These are phyloP conservation scores for Podocnemis expansa DNA, from an alignment of 2,113 vertebrate genomes.

Conservation along the genomic window DNA sequence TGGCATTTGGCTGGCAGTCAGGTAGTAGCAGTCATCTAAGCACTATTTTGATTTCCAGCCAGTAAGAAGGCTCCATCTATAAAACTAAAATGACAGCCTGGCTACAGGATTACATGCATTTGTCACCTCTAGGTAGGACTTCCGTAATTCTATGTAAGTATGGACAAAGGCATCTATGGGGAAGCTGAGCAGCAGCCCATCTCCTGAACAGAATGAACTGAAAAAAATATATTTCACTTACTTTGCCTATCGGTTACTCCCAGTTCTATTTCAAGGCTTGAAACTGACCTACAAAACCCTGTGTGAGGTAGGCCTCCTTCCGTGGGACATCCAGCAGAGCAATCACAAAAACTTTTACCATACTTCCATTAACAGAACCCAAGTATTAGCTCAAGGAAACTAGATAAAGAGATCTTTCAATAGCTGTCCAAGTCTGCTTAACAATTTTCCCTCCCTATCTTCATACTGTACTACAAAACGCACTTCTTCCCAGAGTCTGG, in stretches of 20 bases:
- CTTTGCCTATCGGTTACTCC: not conserved
- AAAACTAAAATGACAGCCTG: rapidly evolving
- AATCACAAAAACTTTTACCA: not conserved
- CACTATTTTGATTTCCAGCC: not conserved
- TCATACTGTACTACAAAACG: not conserved
- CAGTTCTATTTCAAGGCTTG: not conserved
- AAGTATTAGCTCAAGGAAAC: not conserved
- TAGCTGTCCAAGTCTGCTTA: not conserved
- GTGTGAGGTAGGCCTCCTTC: not conserved
- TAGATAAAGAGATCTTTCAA: not conserved
- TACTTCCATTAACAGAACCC: not conserved
- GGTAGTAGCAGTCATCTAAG: not conserved
- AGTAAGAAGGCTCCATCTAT: not conserved
- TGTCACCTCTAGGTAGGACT: not conserved
- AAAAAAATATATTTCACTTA: not conserved
- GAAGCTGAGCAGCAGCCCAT: not conserved
- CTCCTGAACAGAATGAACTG: not conserved
- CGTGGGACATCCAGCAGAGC: not conserved
- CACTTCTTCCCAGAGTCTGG: not conserved
- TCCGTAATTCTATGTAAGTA: not conserved
- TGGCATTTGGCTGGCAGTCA: not conserved
- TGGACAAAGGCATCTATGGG: not conserved
- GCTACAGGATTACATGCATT: not conserved
- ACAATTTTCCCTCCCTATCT: not conserved
- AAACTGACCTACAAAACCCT: not conserved